phyloP scores from a whole-genome alignment of 2,113 vertebrate genomes.

The Oreochromis niloticus region DNA sequence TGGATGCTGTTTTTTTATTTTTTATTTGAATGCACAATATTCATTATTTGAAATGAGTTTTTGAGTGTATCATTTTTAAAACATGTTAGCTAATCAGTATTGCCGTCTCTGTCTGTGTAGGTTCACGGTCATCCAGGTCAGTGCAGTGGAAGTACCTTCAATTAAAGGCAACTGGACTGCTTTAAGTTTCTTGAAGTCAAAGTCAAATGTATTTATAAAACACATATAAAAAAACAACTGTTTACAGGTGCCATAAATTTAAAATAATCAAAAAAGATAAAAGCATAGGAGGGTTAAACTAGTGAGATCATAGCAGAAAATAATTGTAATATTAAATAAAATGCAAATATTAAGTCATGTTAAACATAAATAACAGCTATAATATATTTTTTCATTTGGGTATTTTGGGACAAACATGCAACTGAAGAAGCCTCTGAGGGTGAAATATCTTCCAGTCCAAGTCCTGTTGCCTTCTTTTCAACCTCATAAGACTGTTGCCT shows the following conservation, averaged over 20 bases:
- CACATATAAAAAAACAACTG: background rate
- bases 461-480: background rate
- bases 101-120: background rate
- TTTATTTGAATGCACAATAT: background rate
- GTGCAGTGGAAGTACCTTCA: background rate
- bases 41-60: background rate
- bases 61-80: background rate
- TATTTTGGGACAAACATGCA: background rate
- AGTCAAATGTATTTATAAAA: background rate
- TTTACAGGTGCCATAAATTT: background rate
- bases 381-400: background rate
- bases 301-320: background rate
- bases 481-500: accelerated
- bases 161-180: background rate
- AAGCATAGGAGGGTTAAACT: background rate
- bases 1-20: background rate
- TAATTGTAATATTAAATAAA: background rate
- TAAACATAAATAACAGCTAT: background rate
- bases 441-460: background rate
- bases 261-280: background rate
- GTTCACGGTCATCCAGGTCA: background rate
- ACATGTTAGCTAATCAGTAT: background rate
- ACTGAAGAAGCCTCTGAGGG: background rate
- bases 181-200: background rate
- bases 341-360: background rate